Base-by-base conservation (phyloP, 2,888 invertebrate genomes). In the Pilophorus perplexus region DNA sequence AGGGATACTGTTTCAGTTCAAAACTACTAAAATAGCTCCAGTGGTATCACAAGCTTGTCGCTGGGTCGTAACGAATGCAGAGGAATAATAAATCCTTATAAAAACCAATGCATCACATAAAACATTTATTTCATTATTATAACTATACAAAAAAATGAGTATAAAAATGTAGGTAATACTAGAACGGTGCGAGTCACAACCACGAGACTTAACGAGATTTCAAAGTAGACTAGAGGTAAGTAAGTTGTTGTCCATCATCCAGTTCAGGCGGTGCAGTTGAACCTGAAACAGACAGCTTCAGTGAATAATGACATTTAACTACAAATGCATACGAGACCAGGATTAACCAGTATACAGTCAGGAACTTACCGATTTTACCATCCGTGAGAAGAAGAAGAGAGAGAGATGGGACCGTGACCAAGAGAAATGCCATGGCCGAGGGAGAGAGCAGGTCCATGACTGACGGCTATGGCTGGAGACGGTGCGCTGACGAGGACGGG, bases 201-300 rank as follows among this genome's bases (percentile, higher is more conserved):
- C 46, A 46, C 46, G 46, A 46, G 46, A 46, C n/a, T n/a, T 46
- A 42, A 40, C 40, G n/a, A 42, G 42, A 42, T n/a, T 23, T 23
- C 25, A 25, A 46, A 25, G 25, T 22, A 46, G 46, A 46, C 46
- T 46, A 46, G 46, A 46, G 46, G 20, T 46, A 23, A n/a, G 22
- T n/a, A n/a, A n/a, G n/a, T n/a, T n/a, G n/a, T 14, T 22, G 46
- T 46, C 46, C 23, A 23, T 46, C 23, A 46, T 14, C 25, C 46
- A 46, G 12, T 1, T 46, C 23, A 25, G 46, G 23, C 12, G 22
- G 14, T 20, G 42, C 25, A n/a, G 8, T 8, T 22, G 10, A 6
- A 10, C 23, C 46, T 46, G 46, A 46, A 46, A 46, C 23, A 46
- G 2, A 23, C 23, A 46, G 33, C 33, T 33, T 33, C 6, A 33